A percentile compares a stretch with the other conserved stretches of the same genome.
Evolutionary conservation across 1,140 invertebrate genomes (phyloP).

Genomic region (Mycetomoellerius zeteki): DNA sequence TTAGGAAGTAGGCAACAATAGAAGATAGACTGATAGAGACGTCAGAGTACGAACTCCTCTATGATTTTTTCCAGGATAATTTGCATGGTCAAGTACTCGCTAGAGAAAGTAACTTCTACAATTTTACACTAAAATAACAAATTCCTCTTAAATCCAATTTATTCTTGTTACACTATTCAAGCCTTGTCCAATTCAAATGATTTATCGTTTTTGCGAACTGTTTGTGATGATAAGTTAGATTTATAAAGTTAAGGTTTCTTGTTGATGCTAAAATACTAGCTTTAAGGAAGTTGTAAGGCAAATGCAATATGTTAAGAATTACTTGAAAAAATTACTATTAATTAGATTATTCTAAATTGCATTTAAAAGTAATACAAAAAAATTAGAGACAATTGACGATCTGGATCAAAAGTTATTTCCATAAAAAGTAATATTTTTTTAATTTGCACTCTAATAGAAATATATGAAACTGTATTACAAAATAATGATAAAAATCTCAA

Average conservation of each 20-base stretch:
- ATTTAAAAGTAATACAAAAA: no score
- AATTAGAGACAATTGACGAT: no score
- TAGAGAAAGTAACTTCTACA: not conserved
- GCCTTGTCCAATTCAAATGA: constrained; percentile 3
- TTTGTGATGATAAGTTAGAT: constrained; percentile 26
- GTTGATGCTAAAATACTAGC: constrained; percentile 2
- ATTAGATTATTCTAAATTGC: no score
- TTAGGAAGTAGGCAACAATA: constrained; percentile 60
- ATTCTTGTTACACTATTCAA: constrained; percentile 36
- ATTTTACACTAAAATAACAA: constrained; percentile 30
- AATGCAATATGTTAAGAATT: no score
- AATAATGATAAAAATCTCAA: no score
- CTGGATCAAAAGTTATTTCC: no score
- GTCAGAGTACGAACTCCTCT: not conserved
- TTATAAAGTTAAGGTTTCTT: constrained; percentile 35
- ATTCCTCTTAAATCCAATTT: constrained; percentile 38
- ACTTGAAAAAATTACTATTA: no score
- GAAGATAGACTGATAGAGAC: constrained; percentile 51
- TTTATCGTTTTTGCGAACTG: constrained; percentile 27
- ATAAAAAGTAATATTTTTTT: no score
- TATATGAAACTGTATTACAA: no score
- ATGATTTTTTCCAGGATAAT: constrained; percentile 31
- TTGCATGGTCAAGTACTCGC: constrained; percentile 19
- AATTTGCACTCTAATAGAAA: no score
- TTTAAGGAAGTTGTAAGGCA: no score